Evolutionary conservation across 2,888 invertebrate genomes (phyloP).

Genomic region (Agrochola macilenta): DNA sequence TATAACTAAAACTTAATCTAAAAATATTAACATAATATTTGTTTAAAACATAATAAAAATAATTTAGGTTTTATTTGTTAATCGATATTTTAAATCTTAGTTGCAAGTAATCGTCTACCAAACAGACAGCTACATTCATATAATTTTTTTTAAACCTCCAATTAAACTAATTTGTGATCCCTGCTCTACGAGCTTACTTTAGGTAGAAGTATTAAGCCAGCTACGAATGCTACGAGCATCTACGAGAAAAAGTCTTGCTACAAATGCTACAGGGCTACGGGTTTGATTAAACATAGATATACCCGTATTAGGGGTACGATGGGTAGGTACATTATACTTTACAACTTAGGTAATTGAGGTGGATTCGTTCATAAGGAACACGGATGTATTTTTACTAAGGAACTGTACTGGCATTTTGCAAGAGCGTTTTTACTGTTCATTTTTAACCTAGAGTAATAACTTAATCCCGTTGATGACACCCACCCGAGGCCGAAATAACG

Average conservation of each 20-base stretch:
- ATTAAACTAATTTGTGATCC: too few relatives aligned
- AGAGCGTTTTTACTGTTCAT: background rate
- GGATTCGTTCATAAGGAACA: background rate
- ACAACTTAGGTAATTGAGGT: background rate
- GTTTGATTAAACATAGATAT: background rate
- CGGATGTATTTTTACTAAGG: background rate
- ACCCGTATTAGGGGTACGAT: background rate
- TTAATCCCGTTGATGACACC: background rate
- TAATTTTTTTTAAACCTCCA: too few relatives aligned
- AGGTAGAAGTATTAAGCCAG: background rate
- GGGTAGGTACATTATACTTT: background rate
- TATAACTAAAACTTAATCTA: too few relatives aligned
- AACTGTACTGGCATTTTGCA: background rate
- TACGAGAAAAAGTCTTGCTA: conserved; percentile 1
- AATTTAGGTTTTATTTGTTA: too few relatives aligned
- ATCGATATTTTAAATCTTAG: too few relatives aligned
- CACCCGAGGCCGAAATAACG: conserved; percentile 18
- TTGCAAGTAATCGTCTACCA: too few relatives aligned
- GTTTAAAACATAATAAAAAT: too few relatives aligned
- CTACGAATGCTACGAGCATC: background rate
- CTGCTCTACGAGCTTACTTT: background rate
- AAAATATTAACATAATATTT: too few relatives aligned
- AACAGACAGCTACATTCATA: too few relatives aligned
- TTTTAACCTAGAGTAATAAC: background rate
- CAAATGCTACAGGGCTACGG: background rate